Percentiles rank a stretch among this genome's conserved stretches.
Evolutionary conservation across 2,888 invertebrate species (phyloP).

Genomic region (Halictus ligatus): DNA sequence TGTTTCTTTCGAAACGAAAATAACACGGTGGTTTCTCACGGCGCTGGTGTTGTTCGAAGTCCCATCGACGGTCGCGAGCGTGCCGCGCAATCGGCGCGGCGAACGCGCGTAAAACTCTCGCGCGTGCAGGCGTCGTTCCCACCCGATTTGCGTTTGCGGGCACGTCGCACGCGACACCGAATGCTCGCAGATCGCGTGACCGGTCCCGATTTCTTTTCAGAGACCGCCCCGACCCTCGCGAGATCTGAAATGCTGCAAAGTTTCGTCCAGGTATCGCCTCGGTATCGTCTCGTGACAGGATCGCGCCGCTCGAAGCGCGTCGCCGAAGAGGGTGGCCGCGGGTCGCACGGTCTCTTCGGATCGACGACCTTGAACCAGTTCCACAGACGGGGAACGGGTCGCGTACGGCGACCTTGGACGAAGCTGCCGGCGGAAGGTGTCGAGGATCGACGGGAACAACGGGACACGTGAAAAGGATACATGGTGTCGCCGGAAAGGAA

Average conservation of each 20-base stretch:
- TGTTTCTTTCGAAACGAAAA: not conserved
- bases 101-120: too few relatives aligned
- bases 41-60: not conserved
- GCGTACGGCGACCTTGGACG: not conserved
- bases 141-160: slow-evolving; percentile 18
- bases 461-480: not conserved
- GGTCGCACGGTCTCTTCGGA: not conserved
- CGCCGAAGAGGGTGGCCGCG: not conserved
- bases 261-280: not conserved
- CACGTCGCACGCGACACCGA: not conserved
- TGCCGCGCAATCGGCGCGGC: too few relatives aligned
- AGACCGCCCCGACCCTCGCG: slow-evolving; percentile 22
- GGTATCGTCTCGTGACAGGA: slow-evolving; percentile 3
- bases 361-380: not conserved
- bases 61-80: not conserved
- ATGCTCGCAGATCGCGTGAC: slow-evolving; percentile 26
- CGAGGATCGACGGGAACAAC: not conserved
- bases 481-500: slow-evolving; percentile 25
- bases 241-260: slow-evolving; percentile 28
- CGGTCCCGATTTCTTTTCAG: slow-evolving; percentile 53
- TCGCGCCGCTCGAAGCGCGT: not conserved
- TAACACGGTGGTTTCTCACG: slow-evolving; percentile 2
- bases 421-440: not conserved
- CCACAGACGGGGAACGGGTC: not conserved
- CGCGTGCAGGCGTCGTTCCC: slow-evolving; percentile 9